Evolutionary conservation across 2,797 vertebrate species (phyloP).

Genomic region (Sparus aurata): DNA sequence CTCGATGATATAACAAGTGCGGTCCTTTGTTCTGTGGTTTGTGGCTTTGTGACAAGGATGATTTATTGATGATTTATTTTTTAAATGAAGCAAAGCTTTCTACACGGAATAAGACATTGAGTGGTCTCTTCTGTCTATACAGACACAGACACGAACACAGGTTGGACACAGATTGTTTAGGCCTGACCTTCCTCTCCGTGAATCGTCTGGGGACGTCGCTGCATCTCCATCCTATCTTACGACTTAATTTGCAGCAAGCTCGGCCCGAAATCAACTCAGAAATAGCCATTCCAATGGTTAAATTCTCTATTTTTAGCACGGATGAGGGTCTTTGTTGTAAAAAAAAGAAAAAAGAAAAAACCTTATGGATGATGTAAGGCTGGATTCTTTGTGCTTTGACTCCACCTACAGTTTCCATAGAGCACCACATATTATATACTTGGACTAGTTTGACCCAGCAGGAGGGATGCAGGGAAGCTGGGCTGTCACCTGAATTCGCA

Average conservation of each 20-base stretch:
- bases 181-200: constrained; percentile 70
- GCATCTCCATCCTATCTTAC: constrained; percentile 56
- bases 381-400: constrained; percentile 76
- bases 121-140: constrained; percentile 35
- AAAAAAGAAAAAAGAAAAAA: constrained; percentile 11
- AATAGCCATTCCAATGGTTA: constrained; percentile 48
- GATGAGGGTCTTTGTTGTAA: constrained; percentile 17
- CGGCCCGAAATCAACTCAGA: constrained; percentile 45
- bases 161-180: constrained; percentile 63
- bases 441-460: constrained; percentile 12
- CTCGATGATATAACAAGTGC: constrained; percentile 29
- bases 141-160: constrained; percentile 61
- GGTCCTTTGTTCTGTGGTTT: constrained; percentile 28
- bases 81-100: constrained; percentile 41
- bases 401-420: constrained; percentile 80
- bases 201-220: constrained; percentile 54
- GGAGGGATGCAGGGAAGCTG: background rate
- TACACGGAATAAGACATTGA: constrained; percentile 37
- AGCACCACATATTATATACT: constrained; percentile 65
- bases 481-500: background rate
- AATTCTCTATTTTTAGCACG: constrained; percentile 44
- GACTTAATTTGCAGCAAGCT: constrained; percentile 54
- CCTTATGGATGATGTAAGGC: constrained; percentile 29
- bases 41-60: constrained; percentile 41
- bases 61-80: constrained; percentile 53